A percentile compares a stretch with the other conserved stretches of the same genome.
These are phyloP conservation scores for Blastobasis lacticolella DNA, from an alignment of 2,888 invertebrate genomes.

Conservation along the genomic window DNA sequence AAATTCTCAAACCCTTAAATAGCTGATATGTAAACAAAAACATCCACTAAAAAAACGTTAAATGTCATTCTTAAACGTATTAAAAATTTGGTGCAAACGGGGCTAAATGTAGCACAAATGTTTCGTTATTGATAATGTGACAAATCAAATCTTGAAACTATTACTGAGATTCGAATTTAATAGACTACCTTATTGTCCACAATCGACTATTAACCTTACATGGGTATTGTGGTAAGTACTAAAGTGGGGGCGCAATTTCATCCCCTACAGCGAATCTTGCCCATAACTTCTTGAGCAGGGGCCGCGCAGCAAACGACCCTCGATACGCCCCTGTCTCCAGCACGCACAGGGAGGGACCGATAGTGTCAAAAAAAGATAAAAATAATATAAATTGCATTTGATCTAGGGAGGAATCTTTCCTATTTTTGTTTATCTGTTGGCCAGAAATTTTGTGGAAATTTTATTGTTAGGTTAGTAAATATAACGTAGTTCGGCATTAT, in stretches of 20 bases:
- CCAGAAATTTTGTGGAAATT: background rate
- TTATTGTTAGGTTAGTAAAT: background rate
- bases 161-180: background rate
- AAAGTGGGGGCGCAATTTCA: slow-evolving; percentile 14
- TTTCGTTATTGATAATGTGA: no score
- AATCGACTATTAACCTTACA: slow-evolving; percentile 23
- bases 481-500: no score
- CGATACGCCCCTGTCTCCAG: slow-evolving; percentile 62
- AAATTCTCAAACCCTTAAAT: no score
- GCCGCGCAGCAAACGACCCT: slow-evolving; percentile 44
- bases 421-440: slow-evolving; percentile 29
- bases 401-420: slow-evolving; percentile 24
- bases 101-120: no score
- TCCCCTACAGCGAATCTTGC: slow-evolving; percentile 20
- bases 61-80: no score
- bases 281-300: slow-evolving; percentile 45
- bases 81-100: no score
- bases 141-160: no score
- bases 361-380: slow-evolving; percentile 75
- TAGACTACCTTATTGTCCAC: background rate
- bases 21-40: no score
- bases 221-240: slow-evolving; percentile 15
- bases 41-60: no score
- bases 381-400: slow-evolving; percentile 67
- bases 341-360: slow-evolving; percentile 60